Evolutionary conservation across 1,140 invertebrate species (phyloP).

Genomic region (Lethrus apterus): DNA sequence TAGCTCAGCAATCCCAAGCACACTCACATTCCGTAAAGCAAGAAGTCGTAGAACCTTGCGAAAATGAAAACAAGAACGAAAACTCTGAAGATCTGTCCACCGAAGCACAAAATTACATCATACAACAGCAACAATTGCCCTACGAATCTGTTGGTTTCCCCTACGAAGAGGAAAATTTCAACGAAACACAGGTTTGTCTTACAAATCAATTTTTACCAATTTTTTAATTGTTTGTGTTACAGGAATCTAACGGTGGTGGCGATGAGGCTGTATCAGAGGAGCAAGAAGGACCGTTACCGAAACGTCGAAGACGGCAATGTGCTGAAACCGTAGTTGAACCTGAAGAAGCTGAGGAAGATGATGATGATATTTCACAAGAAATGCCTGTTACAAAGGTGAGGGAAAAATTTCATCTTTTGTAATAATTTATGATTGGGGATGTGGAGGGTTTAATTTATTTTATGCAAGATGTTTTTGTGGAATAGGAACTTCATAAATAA

Average conservation of each 20-base stretch:
- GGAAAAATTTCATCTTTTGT: too few species aligned
- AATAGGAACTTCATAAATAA: too few species aligned
- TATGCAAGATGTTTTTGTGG: too few species aligned
- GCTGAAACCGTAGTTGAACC: constrained; percentile 42
- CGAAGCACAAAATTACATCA: constrained; percentile 26
- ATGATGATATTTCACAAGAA: constrained; percentile 37
- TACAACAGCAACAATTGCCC: constrained; percentile 27
- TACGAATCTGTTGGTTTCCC: constrained; percentile 19
- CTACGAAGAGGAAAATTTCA: constrained; percentile 7
- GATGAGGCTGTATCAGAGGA: not conserved
- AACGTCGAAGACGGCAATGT: constrained; percentile 36
- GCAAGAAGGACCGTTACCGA: constrained; percentile 27
- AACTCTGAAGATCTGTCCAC: constrained; percentile 17
- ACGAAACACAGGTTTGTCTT: not conserved
- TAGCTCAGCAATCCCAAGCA: constrained; percentile 21
- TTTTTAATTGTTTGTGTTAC: not conserved
- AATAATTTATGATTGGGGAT: too few species aligned
- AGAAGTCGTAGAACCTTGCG: constrained; percentile 24
- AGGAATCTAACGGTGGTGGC: constrained; percentile 2
- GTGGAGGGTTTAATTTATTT: too few species aligned
- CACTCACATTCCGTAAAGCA: constrained; percentile 25
- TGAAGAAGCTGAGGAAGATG: constrained; percentile 43
- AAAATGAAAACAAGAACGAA: constrained; percentile 15
- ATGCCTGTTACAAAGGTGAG: constrained; percentile 26
- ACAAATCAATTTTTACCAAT: not conserved